Base-by-base conservation (phyloP, 2,113 vertebrate species). In the Eudyptes chrysolophus region DNA sequence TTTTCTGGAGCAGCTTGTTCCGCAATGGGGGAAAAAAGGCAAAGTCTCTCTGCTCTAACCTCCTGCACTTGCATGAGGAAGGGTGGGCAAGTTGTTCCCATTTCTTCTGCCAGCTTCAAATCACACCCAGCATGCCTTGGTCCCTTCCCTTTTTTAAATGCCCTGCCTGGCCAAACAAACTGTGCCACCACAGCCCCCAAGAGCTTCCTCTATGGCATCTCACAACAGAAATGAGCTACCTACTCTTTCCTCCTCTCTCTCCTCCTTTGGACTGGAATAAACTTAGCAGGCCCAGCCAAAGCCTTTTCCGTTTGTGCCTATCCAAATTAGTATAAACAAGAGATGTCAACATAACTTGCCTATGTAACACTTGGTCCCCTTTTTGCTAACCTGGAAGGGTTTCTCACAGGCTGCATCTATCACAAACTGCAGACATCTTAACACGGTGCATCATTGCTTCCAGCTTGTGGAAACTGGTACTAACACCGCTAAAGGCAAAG, bases 11-110 rank as follows among this genome's bases (percentile, higher is more conserved):
- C 34, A 61, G 7, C 8, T 74, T 49, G 10, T 57, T 81, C 42
- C 11, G 6, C 54, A 46, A 0, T 16, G 8, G 16, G 1, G 3
- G 24, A 8, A 26, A 51, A 10, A 11, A 40, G 42, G n/a, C 19
- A 27, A 60, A 75, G 25, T 60, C 15, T 40, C 22, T 27, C 29
- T 46, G 0, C 32, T 70, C 78, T 68, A 27, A 36, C 58, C n/a
- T 69, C 58, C 30, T 42, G 19, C 30, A 60, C 6, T 64, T 8
- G 0, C 18, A 5, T 5, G 11, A 72, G 34, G 11, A 79, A 71
- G 6, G 9, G 6, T 3, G 6, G 20, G 3, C 4, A 66, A 52
- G 9, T 34, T 55, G 7, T 20, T 49, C 15, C 36, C 6, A 3
- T 42, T 26, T 49, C 17, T 16, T 60, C 26, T 60, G 11, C 36